phyloP scores from a whole-genome alignment of 2,113 vertebrate genomes.

The Marmota monax region DNA sequence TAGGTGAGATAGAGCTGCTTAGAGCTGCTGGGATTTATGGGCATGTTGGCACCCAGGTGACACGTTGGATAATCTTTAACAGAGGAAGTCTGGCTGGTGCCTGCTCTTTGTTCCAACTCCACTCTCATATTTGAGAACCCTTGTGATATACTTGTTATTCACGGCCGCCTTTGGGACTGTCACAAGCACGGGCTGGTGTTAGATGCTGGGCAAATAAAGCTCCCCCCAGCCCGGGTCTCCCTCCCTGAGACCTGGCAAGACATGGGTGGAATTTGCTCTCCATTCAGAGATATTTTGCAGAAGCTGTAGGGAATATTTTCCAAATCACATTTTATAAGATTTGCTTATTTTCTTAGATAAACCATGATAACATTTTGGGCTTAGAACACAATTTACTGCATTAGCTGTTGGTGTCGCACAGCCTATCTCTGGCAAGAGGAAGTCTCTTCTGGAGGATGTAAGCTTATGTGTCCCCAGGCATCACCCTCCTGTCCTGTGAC shows the following conservation, averaged over 20 bases:
- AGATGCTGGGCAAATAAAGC: slow-evolving; percentile 82
- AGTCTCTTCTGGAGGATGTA: slow-evolving; percentile 41
- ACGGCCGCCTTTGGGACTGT: slow-evolving; percentile 75
- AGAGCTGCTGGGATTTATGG: slow-evolving; percentile 80
- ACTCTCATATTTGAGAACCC: slow-evolving; percentile 87
- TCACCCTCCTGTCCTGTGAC: slow-evolving; percentile 59
- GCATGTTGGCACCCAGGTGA: slow-evolving; percentile 88
- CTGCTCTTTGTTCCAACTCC: slow-evolving; percentile 87
- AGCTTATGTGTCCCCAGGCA: not conserved
- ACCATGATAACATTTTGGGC: slow-evolving; percentile 47
- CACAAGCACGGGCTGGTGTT: slow-evolving; percentile 75
- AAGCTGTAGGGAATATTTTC: not conserved
- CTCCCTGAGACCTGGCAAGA: not conserved
- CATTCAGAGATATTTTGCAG: slow-evolving; percentile 79
- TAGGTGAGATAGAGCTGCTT: slow-evolving; percentile 77
- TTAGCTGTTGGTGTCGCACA: slow-evolving; percentile 80
- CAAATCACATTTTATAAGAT: not conserved
- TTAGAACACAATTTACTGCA: slow-evolving; percentile 81
- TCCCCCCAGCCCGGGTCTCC: not conserved
- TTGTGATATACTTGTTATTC: slow-evolving; percentile 85
- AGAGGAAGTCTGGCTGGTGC: slow-evolving; percentile 87
- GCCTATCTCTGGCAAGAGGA: slow-evolving; percentile 66
- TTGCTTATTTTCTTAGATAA: slow-evolving; percentile 44
- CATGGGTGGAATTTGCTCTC: slow-evolving; percentile 56
- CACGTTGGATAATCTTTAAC: slow-evolving; percentile 87